Evolutionary conservation across 1,140 invertebrate species (phyloP).

Genomic region (Galendromus occidentalis): DNA sequence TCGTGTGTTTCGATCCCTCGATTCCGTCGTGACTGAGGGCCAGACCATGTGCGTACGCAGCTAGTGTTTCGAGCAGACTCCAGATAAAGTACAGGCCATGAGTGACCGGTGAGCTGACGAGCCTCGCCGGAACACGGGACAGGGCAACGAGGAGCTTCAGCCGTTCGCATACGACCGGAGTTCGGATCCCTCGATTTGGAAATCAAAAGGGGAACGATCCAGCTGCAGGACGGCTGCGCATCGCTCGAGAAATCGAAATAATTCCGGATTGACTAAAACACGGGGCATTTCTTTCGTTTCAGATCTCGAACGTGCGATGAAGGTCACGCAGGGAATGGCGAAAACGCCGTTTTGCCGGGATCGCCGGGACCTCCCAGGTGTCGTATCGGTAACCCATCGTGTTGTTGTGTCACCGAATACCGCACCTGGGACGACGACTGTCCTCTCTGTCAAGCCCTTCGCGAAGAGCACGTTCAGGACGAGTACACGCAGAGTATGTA

Average conservation of each 20-base stretch:
- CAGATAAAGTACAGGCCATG: too few relatives aligned
- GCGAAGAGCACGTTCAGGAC: conserved; percentile 3
- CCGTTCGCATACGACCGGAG: too few relatives aligned
- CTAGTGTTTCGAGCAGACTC: too few relatives aligned
- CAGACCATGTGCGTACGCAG: too few relatives aligned
- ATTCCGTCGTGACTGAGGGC: background rate
- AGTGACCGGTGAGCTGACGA: too few relatives aligned
- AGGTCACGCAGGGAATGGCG: background rate
- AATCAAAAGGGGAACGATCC: too few relatives aligned
- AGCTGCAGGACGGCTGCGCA: too few relatives aligned
- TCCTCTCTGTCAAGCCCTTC: background rate
- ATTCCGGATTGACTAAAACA: too few relatives aligned
- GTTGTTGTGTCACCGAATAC: conserved; percentile 6
- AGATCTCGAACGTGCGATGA: background rate
- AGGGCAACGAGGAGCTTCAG: too few relatives aligned
- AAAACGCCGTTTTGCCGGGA: background rate
- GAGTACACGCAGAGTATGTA: conserved; percentile 4
- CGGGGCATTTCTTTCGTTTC: background rate
- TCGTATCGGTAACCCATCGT: background rate
- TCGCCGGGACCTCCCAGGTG: background rate
- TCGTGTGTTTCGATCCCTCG: background rate
- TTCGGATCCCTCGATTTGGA: too few relatives aligned
- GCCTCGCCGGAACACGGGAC: too few relatives aligned
- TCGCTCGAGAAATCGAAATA: too few relatives aligned
- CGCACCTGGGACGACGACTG: conserved; percentile 1